Percentiles rank a stretch among this genome's conserved stretches.
phyloP scores from a whole-genome alignment of 2,797 vertebrate species.

The Cirrhinus mrigala region DNA sequence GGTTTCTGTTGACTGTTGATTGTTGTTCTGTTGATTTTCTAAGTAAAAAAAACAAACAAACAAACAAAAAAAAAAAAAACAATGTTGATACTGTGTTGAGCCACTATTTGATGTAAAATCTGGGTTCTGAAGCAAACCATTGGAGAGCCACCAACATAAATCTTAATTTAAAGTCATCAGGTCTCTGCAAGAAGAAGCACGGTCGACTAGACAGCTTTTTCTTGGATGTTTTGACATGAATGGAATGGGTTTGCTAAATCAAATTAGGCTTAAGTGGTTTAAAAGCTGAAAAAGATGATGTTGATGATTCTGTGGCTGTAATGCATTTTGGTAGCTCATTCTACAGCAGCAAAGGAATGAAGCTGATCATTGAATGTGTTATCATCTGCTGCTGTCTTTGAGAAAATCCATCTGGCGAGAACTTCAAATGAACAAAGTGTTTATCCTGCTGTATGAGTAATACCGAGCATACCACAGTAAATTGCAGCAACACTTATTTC shows the following conservation, averaged over 20 bases:
- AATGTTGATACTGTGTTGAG: no score
- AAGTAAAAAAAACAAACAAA: no score
- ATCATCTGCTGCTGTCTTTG: not conserved
- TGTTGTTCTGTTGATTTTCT: no score
- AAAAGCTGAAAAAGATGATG: not conserved
- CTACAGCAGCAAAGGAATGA: not conserved
- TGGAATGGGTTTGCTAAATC: not conserved
- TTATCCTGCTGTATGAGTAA: constrained; percentile 25
- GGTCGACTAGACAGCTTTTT: not conserved
- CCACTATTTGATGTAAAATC: not conserved
- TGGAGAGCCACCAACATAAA: not conserved
- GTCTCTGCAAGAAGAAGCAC: not conserved
- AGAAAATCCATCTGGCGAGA: not conserved
- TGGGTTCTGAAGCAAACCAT: not conserved
- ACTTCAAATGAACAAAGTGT: not conserved
- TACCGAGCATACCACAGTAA: constrained; percentile 17
- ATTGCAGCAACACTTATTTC: constrained; percentile 1
- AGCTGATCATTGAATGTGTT: not conserved
- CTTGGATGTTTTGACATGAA: not conserved
- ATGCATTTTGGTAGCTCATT: not conserved
- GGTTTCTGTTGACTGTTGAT: no score
- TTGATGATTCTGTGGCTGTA: not conserved
- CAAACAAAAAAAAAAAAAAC: no score
- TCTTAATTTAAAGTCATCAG: not conserved
- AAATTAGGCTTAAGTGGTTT: not conserved